Base-by-base conservation (phyloP, 2,113 vertebrate species). In the Hyla sarda region DNA sequence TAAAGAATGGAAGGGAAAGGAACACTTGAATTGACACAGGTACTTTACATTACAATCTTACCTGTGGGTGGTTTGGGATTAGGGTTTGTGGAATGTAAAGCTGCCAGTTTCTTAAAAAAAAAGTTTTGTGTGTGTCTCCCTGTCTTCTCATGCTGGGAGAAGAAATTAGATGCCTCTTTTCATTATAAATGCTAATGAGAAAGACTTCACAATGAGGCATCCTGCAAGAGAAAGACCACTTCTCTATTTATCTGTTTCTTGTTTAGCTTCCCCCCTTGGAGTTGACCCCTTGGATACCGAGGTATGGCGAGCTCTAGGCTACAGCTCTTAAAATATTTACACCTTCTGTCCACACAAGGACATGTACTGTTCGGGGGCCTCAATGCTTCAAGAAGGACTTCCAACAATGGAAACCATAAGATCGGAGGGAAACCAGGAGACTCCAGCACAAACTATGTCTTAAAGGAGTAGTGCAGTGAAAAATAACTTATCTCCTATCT, bases 31-130 rank as follows among this genome's bases (percentile, higher is more conserved):
- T 82, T 75, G 67, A 62, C 78, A 56, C 80, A 2, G 21, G 77
- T 72, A 41, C 13, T 82, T 79, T 13, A 17, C 82, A 47, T 7
- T 82, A 87, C 88, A 89, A 85, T 87, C 58, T 86, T 83, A 77
- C 81, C 83, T 78, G 78, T 56, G 85, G 76, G 16, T 65, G 74
- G 34, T 67, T 32, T 13, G 60, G 34, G 10, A 81, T 87, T 87
- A 73, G 65, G 71, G 23, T 21, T 25, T 54, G 52, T 32, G 83
- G 85, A 84, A 85, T 87, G 84, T 79, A 60, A 88, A 88, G 82
- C 85, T 75, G 52, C 50, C 25, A 32, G 37, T 82, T 69, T 78
- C 52, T 77, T 65, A 32, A 75, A 78, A 32, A 75, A 78, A 79
- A 62, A 79, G 60, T 74, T 23, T 67, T 75, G n/a, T 76, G 72